phyloP scores from a whole-genome alignment of 2,888 invertebrate genomes.

The Drosophila leonis region DNA sequence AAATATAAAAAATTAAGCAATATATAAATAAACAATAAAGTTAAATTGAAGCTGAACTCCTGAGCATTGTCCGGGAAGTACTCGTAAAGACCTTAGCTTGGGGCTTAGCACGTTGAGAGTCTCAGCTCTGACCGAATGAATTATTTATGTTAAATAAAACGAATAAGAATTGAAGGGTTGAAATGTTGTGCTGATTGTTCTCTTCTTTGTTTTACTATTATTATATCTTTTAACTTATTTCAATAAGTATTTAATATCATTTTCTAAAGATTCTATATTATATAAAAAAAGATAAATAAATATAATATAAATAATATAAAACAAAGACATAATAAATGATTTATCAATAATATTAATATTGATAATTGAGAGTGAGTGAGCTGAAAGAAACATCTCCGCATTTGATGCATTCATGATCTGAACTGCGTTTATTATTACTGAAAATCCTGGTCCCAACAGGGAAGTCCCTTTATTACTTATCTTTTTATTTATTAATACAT shows the following conservation, averaged over 20 bases:
- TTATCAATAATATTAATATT: no score
- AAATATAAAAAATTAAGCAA: slow-evolving; percentile 31
- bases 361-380: no score
- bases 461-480: no score
- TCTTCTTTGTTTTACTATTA: not conserved
- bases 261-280: no score
- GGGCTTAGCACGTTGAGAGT: slow-evolving; percentile 20
- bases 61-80: slow-evolving; percentile 5
- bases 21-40: slow-evolving; percentile 74
- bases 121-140: slow-evolving; percentile 15
- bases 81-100: slow-evolving; percentile 24
- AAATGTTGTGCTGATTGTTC: not conserved
- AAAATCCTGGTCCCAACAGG: no score
- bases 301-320: not conserved
- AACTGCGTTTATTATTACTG: no score
- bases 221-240: not conserved
- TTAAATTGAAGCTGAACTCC: slow-evolving; percentile 24
- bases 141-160: slow-evolving; percentile 5
- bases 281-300: no score
- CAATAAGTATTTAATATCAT: not conserved
- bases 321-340: no score
- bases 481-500: no score
- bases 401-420: no score
- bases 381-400: no score
- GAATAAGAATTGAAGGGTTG: slow-evolving; percentile 12